phyloP scores from a whole-genome alignment of 2,888 invertebrate genomes.

The Deilephila porcellus region DNA sequence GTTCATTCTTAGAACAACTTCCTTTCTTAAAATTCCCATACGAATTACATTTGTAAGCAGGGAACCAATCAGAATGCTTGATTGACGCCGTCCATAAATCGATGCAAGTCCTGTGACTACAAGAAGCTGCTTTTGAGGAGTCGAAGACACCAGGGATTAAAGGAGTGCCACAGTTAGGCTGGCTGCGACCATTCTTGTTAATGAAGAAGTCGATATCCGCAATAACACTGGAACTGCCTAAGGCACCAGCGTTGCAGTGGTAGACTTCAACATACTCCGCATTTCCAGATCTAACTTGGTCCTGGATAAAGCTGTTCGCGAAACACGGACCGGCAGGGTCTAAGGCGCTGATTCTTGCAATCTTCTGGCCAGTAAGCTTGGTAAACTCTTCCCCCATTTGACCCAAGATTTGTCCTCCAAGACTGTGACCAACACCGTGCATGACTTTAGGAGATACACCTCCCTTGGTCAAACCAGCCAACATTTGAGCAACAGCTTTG shows the following conservation, averaged over 20 bases:
- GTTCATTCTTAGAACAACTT: slow-evolving; percentile 57
- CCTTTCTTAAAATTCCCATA: slow-evolving; percentile 65
- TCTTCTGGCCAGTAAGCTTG: slow-evolving; percentile 59
- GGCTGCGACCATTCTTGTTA: slow-evolving; percentile 84
- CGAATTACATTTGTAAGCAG: slow-evolving; percentile 68
- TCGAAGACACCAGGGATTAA: slow-evolving; percentile 68
- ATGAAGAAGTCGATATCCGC: slow-evolving; percentile 85
- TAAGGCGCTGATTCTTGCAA: slow-evolving; percentile 69
- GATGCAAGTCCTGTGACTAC: slow-evolving; percentile 72
- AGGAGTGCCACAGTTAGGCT: slow-evolving; percentile 81
- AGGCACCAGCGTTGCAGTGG: slow-evolving; percentile 84
- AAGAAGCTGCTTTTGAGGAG: slow-evolving; percentile 71
- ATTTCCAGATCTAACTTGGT: slow-evolving; percentile 81
- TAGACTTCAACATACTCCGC: slow-evolving; percentile 86
- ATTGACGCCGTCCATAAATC: slow-evolving; percentile 70
- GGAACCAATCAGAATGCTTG: slow-evolving; percentile 59
- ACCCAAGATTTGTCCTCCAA: slow-evolving; percentile 74
- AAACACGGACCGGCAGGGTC: slow-evolving; percentile 81
- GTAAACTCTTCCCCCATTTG: slow-evolving; percentile 65
- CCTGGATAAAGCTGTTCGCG: slow-evolving; percentile 64
- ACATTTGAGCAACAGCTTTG: slow-evolving; percentile 64
- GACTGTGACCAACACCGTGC: slow-evolving; percentile 76
- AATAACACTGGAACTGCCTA: slow-evolving; percentile 78
- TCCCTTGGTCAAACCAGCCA: slow-evolving; percentile 55
- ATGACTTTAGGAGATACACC: slow-evolving; percentile 66